Base-by-base conservation (phyloP, 2,888 invertebrate genomes). In the Ophion slaviceki region DNA sequence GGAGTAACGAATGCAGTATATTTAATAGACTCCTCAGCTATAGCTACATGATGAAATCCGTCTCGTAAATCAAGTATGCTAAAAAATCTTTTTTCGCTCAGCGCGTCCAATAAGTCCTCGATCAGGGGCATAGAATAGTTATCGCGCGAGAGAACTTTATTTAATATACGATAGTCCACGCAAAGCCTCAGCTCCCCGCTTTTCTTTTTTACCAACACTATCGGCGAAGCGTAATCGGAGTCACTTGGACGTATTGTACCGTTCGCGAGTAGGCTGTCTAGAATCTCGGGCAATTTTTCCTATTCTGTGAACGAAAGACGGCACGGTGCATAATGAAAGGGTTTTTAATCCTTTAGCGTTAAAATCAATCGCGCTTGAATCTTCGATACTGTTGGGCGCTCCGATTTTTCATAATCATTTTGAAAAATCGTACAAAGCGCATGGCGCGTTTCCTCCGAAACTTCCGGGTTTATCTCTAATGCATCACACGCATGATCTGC, bases 81-180 rank as follows among this genome's bases (percentile, higher is more conserved):
- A 2, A 28, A 28, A 28, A 28, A 28, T 2, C 2, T 28, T 28
- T 28, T 28, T 28, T 28, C 28, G 28, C 28, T 28, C 28, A 28
- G 28, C 2, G 28, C 2, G 28, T 28, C 28, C 2, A 28, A 1
- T 28, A 28, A 28, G 2, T 28, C 28, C 28, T 28, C 28, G 28
- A 28, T 28, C 2, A 76, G 24, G 28, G 66, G 57, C 47, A 76
- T 32, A 1, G 76, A 36, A 20, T 76, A 76, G 11, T 76, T 77
- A 28, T 77, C 78, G 2, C 78, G 78, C 47, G 61, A 62, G n/a
- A 70, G 59, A n/a, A 47, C n/a, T 62, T 62, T 78, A n/a, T 78
- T 78, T 1, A 45, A 32, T 14, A 61, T 78, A 11, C 78, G 59
- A 20, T 78, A 78, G 7, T 70, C 70, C 2, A 78, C 36, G 11